phyloP scores from a whole-genome alignment of 2,113 vertebrate species.

The Poicephalus meyeri region DNA sequence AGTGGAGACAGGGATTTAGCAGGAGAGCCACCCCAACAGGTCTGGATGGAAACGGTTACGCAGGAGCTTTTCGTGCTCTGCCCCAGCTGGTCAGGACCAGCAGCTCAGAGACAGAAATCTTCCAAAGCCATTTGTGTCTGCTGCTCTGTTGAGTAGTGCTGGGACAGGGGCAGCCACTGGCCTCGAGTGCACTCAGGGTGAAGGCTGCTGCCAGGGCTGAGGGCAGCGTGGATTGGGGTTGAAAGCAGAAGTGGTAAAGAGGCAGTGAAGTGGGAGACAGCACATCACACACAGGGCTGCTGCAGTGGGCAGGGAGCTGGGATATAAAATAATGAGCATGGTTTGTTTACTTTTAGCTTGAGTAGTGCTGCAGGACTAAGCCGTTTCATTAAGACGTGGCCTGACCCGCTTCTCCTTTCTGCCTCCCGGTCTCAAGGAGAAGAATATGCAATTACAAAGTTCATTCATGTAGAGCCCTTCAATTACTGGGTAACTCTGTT shows the following conservation, averaged over 20 bases:
- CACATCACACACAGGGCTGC: background rate
- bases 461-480: conserved; percentile 62
- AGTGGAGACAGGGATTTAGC: background rate
- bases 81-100: background rate
- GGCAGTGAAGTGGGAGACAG: background rate
- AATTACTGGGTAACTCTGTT: conserved; percentile 51
- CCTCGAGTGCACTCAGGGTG: background rate
- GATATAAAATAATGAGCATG: background rate
- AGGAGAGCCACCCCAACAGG: background rate
- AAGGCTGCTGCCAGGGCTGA: background rate
- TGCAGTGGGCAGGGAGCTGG: rapidly evolving
- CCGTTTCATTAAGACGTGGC: background rate
- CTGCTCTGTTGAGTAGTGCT: rapidly evolving
- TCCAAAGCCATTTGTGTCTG: background rate
- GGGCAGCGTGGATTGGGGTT: background rate
- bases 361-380: background rate
- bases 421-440: background rate
- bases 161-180: rapidly evolving
- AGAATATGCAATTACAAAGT: conserved; percentile 58
- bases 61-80: background rate
- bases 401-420: background rate
- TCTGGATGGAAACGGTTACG: background rate
- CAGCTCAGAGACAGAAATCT: background rate
- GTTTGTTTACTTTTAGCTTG: conserved; percentile 33
- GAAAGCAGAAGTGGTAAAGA: background rate